Evolutionary conservation across 2,113 vertebrate genomes (phyloP).

Genomic region (Lagopus leucura): DNA sequence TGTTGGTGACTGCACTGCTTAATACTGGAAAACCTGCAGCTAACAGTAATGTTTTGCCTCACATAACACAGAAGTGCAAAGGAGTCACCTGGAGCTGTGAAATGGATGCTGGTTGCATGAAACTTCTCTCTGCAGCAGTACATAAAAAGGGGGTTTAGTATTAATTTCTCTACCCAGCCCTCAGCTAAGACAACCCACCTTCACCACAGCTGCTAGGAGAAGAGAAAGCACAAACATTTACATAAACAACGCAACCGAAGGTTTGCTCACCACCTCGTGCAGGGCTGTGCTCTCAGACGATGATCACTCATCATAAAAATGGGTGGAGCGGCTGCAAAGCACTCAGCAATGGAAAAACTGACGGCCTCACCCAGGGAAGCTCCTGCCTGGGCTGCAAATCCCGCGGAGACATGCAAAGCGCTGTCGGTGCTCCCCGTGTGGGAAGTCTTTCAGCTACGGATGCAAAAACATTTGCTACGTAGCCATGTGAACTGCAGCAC

Average conservation of each 20-base stretch:
- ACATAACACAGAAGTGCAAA: neutral
- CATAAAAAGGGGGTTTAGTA: neutral
- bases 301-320: slow-evolving; percentile 59
- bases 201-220: slow-evolving; percentile 44
- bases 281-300: neutral
- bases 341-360: slow-evolving; percentile 43
- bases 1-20: neutral
- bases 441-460: neutral
- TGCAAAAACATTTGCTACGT: neutral
- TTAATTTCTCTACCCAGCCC: neutral
- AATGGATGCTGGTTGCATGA: neutral
- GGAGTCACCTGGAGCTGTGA: slow-evolving; percentile 23
- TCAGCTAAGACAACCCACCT: neutral
- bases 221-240: slow-evolving; percentile 47
- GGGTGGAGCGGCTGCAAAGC: slow-evolving; percentile 48
- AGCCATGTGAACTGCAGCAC: neutral
- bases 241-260: slow-evolving; percentile 14
- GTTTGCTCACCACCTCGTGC: slow-evolving; percentile 44
- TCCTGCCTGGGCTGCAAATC: slow-evolving; percentile 8
- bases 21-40: neutral
- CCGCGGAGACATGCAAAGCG: neutral
- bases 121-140: neutral
- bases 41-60: neutral
- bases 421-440: neutral
- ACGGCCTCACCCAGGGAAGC: neutral